Conservation (phyloP, 2,888 invertebrate species). For the Leucophora obtusa region DNA sequence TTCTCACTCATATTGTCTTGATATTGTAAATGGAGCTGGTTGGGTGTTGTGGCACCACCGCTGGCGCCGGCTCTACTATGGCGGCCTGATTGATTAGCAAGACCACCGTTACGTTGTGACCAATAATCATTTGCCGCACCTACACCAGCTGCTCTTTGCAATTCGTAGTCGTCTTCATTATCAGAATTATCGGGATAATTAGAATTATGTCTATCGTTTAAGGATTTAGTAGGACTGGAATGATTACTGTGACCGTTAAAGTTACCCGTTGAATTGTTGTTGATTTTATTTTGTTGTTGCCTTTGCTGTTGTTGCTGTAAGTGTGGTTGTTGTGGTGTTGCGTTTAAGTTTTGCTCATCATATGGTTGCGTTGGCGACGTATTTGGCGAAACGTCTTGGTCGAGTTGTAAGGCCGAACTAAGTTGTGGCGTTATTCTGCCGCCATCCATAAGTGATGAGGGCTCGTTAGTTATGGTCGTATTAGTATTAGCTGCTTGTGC, state of each 20-base stretch:
- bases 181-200: conserved; percentile 63
- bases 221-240: conserved; percentile 70
- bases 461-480: conserved; percentile 61
- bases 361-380: conserved; percentile 67
- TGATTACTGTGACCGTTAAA: conserved; percentile 65
- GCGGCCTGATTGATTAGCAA: conserved; percentile 55
- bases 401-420: conserved; percentile 76
- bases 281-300: conserved; percentile 59
- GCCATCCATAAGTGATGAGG: conserved; percentile 71
- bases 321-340: conserved; percentile 62
- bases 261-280: conserved; percentile 45
- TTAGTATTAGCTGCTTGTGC: conserved; percentile 57
- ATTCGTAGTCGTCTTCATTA: conserved; percentile 72
- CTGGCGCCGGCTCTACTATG: conserved; percentile 56
- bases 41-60: conserved; percentile 66
- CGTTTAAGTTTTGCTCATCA: conserved; percentile 66
- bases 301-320: conserved; percentile 66
- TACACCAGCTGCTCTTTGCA: conserved; percentile 59
- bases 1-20: conserved; percentile 82
- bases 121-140: conserved; percentile 67
- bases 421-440: conserved; percentile 76
- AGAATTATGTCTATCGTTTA: conserved; percentile 63
- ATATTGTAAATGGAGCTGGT: conserved; percentile 74
- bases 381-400: conserved; percentile 73
- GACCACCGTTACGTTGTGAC: conserved; percentile 73